These are phyloP conservation scores for Zeugodacus cucurbitae DNA, from an alignment of 1,140 invertebrate species.

Conservation along the genomic window DNA sequence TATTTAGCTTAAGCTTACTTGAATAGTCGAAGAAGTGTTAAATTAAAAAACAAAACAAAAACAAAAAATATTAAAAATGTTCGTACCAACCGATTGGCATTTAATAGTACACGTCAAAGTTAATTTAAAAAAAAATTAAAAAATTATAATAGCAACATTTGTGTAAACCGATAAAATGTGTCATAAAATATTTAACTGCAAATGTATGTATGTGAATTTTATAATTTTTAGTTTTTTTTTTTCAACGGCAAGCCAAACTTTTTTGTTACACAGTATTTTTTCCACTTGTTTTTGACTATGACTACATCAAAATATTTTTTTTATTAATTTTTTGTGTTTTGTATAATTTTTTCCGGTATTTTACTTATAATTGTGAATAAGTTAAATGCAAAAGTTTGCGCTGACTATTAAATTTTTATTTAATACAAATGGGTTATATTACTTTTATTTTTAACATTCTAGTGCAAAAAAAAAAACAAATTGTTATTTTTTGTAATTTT, in stretches of 20 bases:
- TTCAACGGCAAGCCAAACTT: neutral
- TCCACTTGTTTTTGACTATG: neutral
- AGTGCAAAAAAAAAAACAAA: neutral
- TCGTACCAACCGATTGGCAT: slow-evolving; percentile 23
- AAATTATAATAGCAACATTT: neutral
- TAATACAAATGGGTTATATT: neutral
- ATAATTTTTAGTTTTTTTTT: neutral
- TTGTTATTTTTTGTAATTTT: neutral
- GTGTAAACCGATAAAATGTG: neutral
- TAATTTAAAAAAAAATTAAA: neutral
- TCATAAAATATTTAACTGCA: neutral
- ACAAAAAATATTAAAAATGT: neutral
- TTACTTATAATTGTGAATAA: neutral
- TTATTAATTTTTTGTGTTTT: no score
- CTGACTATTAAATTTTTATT: neutral
- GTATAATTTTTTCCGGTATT: neutral
- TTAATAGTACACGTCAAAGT: slow-evolving; percentile 6
- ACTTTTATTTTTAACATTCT: no score
- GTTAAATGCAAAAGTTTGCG: neutral
- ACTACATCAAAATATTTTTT: neutral
- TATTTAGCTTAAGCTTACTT: neutral
- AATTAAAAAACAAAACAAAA: neutral
- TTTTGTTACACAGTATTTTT: neutral
- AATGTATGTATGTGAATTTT: neutral
- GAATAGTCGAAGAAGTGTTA: neutral